Evolutionary conservation across 2,797 vertebrate genomes (phyloP).

Genomic region (Phataginus tricuspis): DNA sequence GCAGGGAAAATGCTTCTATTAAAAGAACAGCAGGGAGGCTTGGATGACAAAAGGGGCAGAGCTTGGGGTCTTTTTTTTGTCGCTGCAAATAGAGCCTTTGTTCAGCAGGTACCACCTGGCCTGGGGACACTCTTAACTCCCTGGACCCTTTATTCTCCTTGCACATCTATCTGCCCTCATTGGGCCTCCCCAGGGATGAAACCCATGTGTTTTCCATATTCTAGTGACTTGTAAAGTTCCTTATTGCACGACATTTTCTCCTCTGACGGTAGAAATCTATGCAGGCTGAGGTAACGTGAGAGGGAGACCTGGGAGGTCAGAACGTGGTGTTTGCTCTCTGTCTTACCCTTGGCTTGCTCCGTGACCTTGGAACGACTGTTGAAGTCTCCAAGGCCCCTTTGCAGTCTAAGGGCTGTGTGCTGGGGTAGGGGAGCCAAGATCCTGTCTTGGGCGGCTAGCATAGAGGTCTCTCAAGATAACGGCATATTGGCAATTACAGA

Average conservation of each 20-base stretch:
- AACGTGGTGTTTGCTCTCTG: not conserved
- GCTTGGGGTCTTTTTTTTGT: constrained; percentile 60
- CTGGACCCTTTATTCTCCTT: not conserved
- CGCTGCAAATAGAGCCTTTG: not conserved
- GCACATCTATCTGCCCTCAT: not conserved
- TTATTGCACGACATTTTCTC: not conserved
- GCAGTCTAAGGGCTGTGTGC: not conserved
- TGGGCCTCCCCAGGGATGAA: not conserved
- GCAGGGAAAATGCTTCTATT: constrained; percentile 71
- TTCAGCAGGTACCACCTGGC: not conserved
- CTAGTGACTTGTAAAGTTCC: not conserved
- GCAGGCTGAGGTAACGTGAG: not conserved
- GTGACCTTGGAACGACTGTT: constrained; percentile 38
- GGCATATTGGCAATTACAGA: not conserved
- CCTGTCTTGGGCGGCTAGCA: not conserved
- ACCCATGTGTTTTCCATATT: not conserved
- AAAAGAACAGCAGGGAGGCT: constrained; percentile 80
- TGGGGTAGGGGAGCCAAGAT: not conserved
- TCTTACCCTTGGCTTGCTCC: not conserved
- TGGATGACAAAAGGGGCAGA: constrained; percentile 49
- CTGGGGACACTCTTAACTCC: not conserved
- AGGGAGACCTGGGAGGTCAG: not conserved
- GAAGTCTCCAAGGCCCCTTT: not conserved
- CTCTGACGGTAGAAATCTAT: not conserved
- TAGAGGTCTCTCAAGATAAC: constrained; percentile 1